Base-by-base conservation (phyloP, 2,113 vertebrate genomes). In the Pelecanoides urinatrix region DNA sequence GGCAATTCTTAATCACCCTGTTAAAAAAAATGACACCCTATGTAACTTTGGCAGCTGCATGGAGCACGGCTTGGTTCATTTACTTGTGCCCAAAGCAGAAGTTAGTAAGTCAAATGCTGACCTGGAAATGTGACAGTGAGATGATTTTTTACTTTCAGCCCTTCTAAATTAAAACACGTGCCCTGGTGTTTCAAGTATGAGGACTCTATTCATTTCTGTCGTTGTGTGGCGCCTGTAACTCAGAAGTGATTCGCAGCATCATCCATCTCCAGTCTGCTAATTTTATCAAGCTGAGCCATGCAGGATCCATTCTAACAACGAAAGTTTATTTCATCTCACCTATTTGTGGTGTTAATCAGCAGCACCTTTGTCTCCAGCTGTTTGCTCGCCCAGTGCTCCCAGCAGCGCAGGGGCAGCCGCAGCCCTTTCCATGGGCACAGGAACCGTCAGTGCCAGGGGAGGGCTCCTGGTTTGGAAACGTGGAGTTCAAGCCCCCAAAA, bases 141-240 rank as follows among this genome's bases (percentile, higher is more conserved):
- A 85, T 63, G 47, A 73, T 73, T 95, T 96, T 87, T 95, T 49
- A 75, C 56, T 79, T 90, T 86, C 92, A 88, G 47, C 36, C 67
- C 38, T 87, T 77, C 66, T 67, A 94, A 94, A 96, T 97, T 96
- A 93, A 96, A 95, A 93, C 3, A 4, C 44, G 53, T 90, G 82
- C 82, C 90, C 81, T 3, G 10, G 49, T 85, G 85, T 91, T 96
- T 88, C 21, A 8, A 56, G 44, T 53, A 53, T 3, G 4, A 91
- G 73, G 56, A 65, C 85, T 95, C 75, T 65, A 80, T 88, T 66
- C 10, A 63, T 94, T 92, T 66, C 84, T 96, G 95, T 80, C 36
- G 0, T 19, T 67, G 73, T 62, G 40, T 50, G 88, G 19, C 9
- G 26, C 80, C 80, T 94, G 77, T 34, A 79, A 49, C 91, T 95